Base-by-base conservation (phyloP, 1,140 invertebrate genomes). In the Octopus bimaculoides region DNA sequence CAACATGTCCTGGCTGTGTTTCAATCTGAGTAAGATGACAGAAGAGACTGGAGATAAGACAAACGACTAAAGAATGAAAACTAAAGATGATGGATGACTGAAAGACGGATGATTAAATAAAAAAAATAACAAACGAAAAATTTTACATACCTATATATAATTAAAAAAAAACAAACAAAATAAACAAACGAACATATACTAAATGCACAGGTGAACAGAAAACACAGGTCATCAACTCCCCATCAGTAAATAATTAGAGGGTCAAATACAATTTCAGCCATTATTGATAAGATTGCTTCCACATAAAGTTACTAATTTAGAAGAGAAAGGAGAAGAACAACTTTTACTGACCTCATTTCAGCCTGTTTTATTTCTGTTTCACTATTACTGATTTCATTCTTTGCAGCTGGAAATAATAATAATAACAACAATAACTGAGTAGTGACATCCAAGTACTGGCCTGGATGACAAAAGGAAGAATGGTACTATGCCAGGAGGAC, bases 361-460 rank as follows among this genome's bases (percentile, higher is more conserved):
- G 93, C 93, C 80, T 95, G 94, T 82, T 95, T 95, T 9, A 93
- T 93, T 75, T 95, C 94, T 0, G 96, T 97, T 84, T 95, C 93
- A 3, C 95, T 94, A 83, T 94, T 92, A 20, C 93, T 93, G 8
- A 94, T 92, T 78, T 93, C 93, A 84, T 94, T 92, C 85, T 95
- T 95, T 0, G 95, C 94, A 87, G 91, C 94, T 95, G 85, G 61
- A 88, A 87, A 80, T 17, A 71, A 52, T 52, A 20, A 76, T 7
- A 41, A 76, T 5, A 75, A 52, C 3, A 20, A 75, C 9, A 52
- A 52, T 14, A 26, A 10, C n/a, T 26, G 26, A 41, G 26, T 41
- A 41, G 26, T 41, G 26, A 41, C 26, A 41, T 41, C 26, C 26
- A 41, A 41, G 26, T 41, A 41, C 26, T 41, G 26, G 26, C 26